phyloP scores from a whole-genome alignment of 2,113 vertebrate species.

The Aspidoscelis tigris region DNA sequence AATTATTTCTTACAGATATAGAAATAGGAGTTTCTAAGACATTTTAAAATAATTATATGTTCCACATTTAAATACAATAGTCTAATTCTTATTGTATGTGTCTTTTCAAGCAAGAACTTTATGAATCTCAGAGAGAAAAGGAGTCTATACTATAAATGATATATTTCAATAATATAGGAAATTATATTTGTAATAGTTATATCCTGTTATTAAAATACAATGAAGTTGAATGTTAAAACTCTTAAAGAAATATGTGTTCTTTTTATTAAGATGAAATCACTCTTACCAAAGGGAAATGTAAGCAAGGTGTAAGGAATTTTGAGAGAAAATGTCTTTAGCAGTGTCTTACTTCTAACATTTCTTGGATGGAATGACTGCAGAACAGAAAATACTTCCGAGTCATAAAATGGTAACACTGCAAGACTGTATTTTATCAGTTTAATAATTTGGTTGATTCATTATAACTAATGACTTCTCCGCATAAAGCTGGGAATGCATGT shows the following conservation, averaged over 20 bases:
- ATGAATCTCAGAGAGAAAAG: conserved; percentile 32
- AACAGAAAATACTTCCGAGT: conserved; percentile 53
- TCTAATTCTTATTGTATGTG: conserved; percentile 12
- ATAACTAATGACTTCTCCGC: conserved; percentile 58
- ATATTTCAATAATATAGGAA: background rate
- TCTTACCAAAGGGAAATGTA: too few species aligned
- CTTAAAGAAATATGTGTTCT: background rate
- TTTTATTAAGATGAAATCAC: background rate
- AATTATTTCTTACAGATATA: conserved; percentile 55
- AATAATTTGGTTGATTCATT: conserved; percentile 56
- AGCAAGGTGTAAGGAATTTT: conserved; percentile 38
- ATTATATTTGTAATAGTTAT: conserved; percentile 8
- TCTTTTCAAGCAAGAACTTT: conserved; percentile 34
- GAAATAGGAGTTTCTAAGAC: conserved; percentile 1
- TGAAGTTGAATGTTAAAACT: background rate
- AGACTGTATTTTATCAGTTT: conserved; percentile 57
- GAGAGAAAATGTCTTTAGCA: conserved; percentile 39
- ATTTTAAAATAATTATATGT: background rate
- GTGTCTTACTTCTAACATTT: conserved; percentile 59
- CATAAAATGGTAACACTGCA: conserved; percentile 54
- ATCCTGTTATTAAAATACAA: background rate
- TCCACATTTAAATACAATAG: background rate
- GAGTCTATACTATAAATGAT: background rate
- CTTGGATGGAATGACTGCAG: conserved; percentile 69
- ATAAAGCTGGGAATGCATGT: conserved; percentile 70